phyloP scores from a whole-genome alignment of 2,797 vertebrate genomes.

The Takifugu ocellatus region DNA sequence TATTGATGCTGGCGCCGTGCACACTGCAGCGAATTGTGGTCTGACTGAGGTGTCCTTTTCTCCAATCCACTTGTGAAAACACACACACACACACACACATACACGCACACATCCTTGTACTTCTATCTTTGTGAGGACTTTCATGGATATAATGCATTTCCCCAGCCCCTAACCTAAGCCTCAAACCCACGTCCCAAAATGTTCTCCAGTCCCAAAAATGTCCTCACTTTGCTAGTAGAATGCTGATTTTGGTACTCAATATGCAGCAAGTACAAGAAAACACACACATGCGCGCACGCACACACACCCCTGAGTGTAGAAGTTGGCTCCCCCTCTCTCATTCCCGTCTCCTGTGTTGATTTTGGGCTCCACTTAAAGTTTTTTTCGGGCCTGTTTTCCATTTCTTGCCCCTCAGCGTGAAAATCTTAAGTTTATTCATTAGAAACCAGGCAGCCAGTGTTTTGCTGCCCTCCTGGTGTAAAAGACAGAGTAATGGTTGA shows the following conservation, averaged over 20 bases:
- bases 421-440: constrained; percentile 35
- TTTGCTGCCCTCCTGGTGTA: constrained; percentile 9
- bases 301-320: constrained; percentile 30
- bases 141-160: no score
- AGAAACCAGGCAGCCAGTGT: constrained; percentile 50
- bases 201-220: no score
- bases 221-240: no score
- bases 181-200: no score
- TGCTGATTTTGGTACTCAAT: no score
- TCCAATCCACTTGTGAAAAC: constrained; percentile 14
- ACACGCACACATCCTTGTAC: constrained; percentile 16
- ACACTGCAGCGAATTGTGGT: constrained; percentile 40
- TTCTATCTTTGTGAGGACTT: no score
- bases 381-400: constrained; percentile 47
- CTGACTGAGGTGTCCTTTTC: constrained; percentile 34
- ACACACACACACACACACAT: constrained; percentile 40
- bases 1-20: constrained; percentile 50
- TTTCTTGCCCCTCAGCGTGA: constrained; percentile 50
- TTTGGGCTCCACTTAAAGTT: constrained; percentile 59
- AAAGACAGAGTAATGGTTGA: constrained; percentile 1
- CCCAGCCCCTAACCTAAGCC: no score
- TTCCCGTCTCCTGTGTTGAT: constrained; percentile 60
- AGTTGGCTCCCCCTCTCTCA: constrained; percentile 54
- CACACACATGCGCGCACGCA: constrained; percentile 44
- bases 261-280: not conserved